Base-by-base conservation (phyloP, 2,888 invertebrate genomes). In the Amphiduros pacificus region DNA sequence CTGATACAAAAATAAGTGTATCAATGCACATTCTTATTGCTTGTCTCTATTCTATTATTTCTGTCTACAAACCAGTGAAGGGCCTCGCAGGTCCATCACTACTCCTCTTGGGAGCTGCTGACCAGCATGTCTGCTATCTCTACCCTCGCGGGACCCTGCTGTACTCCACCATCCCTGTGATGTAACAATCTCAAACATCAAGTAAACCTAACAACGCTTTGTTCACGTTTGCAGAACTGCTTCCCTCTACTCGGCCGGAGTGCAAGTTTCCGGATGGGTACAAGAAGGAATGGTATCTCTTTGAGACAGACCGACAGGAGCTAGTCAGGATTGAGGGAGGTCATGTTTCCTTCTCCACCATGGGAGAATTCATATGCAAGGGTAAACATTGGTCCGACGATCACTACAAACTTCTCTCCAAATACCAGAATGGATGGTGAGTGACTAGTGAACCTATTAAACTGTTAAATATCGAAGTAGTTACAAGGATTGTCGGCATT, bases 361-460 rank as follows among this genome's bases (percentile, higher is more conserved):
- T 61, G 17, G 61, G 61, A 6, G 28, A 48, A 17, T 61, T 61
- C 44, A 61, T 57, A 51, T 61, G 61, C 36, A 61, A 61, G 48
- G 44, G 56, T 24, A 56, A 56, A 57, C 56, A 61, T 22, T 61
- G 57, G 56, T 41, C 52, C 9, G 29, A 31, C 36, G 52, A 56
- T 40, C 29, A 27, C 51, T 61, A 56, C 57, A 57, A 55, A 41
- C 11, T 57, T 11, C 40, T 61, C 36, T 61, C 61, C 29, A 50
- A 50, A 40, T 61, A 51, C 48, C 36, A 41, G n/a, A 61, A 61
- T 41, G 61, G 61, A 24, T 61, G 61, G 61, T 61, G 24, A 41
- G 61, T 53, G 26, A 22, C 27, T 26, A 3, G 4, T 24, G 22
- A 17, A 5, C 24, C 24, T 50, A 24, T 50, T 50, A 41, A 22